phyloP scores from a whole-genome alignment of 2,888 invertebrate genomes.

The Pseudanteris insignis region DNA sequence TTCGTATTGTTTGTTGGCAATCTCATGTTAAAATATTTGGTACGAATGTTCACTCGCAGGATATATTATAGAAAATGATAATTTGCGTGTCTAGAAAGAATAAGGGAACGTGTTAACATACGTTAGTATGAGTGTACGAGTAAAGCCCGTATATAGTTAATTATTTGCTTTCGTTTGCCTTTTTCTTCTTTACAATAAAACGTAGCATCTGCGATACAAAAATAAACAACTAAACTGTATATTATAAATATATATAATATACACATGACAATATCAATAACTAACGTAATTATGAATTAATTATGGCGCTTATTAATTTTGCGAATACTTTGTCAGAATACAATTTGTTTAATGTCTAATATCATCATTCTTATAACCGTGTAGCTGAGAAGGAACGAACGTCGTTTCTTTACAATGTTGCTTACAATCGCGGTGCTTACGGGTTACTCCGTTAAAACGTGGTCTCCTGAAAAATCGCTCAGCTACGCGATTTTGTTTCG shows the following conservation, averaged over 20 bases:
- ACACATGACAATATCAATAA: constrained; percentile 41
- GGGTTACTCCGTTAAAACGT: no score
- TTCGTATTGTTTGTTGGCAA: constrained; percentile 50
- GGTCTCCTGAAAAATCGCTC: no score
- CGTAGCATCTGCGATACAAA: constrained; percentile 59
- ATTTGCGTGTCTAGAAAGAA: constrained; percentile 42
- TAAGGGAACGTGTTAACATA: constrained; percentile 41
- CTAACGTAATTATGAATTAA: constrained; percentile 46
- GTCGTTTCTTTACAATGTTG: constrained; percentile 16
- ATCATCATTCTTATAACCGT: constrained; percentile 13
- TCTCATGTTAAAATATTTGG: constrained; percentile 59
- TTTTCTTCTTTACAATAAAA: constrained; percentile 48
- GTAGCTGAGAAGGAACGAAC: constrained; percentile 2
- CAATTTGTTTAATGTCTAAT: constrained; percentile 44
- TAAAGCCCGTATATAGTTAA: constrained; percentile 46
- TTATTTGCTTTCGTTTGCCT: constrained; percentile 41
- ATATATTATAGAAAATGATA: constrained; percentile 29
- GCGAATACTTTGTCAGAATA: constrained; percentile 47
- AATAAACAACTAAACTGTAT: constrained; percentile 59
- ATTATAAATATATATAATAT: constrained; percentile 19
- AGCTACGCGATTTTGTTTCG: constrained; percentile 13
- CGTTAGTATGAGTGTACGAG: constrained; percentile 26
- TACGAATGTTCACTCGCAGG: constrained; percentile 53
- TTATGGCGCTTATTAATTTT: constrained; percentile 47
- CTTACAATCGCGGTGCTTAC: no score